These are phyloP conservation scores for Macroglossus sobrinus DNA, from an alignment of 2,113 vertebrate species.

Conservation along the genomic window DNA sequence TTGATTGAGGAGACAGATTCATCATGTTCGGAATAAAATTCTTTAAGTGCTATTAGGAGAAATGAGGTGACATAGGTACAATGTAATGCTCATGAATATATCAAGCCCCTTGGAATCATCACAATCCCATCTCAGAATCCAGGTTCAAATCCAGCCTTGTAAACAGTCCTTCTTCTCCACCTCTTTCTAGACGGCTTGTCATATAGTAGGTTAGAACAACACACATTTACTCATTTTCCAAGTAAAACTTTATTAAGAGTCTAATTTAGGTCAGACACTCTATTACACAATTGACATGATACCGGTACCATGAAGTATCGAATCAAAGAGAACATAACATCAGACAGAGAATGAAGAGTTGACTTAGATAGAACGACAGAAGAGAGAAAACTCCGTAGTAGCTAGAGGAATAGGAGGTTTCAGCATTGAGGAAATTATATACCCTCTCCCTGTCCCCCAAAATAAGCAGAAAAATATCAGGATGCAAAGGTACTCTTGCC, in stretches of 20 bases:
- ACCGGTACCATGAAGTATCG: background rate
- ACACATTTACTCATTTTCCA: background rate
- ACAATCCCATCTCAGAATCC: background rate
- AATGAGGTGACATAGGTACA: background rate
- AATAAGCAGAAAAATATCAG: background rate
- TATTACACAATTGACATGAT: background rate
- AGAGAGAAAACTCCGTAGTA: background rate
- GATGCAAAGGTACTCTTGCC: background rate
- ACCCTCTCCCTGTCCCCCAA: background rate
- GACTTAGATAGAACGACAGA: background rate
- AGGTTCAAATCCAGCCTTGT: background rate
- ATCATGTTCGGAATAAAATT: background rate
- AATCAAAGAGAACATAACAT: background rate
- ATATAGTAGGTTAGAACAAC: background rate
- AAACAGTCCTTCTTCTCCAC: background rate
- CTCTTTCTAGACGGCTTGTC: background rate
- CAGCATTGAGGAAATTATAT: background rate
- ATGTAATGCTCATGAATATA: background rate
- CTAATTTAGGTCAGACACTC: background rate
- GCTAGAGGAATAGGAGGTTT: background rate
- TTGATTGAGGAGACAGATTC: background rate
- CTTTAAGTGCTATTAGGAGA: background rate
- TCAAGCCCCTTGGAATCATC: background rate
- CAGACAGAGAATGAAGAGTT: background rate
- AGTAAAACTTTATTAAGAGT: conserved; percentile 24